Conservation (phyloP, 23 tunicate genomes). For the Halocynthia aurantium region DNA sequence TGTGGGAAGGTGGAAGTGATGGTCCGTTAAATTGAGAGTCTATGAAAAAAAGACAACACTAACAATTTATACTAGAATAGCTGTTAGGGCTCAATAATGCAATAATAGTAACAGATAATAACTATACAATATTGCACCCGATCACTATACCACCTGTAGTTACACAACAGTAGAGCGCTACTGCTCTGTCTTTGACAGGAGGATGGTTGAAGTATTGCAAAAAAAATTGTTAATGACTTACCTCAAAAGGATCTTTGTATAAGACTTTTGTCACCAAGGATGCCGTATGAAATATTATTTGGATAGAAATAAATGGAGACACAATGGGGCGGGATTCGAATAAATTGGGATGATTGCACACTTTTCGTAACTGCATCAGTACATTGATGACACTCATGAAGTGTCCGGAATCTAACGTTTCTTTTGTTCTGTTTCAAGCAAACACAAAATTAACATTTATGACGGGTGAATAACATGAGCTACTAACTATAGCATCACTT, state of each 20-base stretch:
- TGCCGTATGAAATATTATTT: conserved; percentile 23
- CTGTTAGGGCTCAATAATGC: not conserved
- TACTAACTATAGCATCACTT: too few species aligned
- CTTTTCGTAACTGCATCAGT: conserved; percentile 95
- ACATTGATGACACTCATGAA: conserved; percentile 92
- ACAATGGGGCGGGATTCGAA: conserved; percentile 94
- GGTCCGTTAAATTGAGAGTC: conserved; percentile 20
- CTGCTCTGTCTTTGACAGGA: conserved; percentile 41
- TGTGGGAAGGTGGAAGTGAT: conserved; percentile 19
- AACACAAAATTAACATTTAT: not conserved
- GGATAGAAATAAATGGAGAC: conserved; percentile 50
- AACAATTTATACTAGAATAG: not conserved
- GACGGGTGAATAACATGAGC: too few species aligned
- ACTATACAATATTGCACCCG: not conserved
- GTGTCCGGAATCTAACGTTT: conserved; percentile 76
- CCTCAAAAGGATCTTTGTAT: conserved; percentile 71
- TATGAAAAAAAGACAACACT: not conserved
- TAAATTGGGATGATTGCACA: conserved; percentile 97
- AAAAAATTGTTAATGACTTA: not conserved
- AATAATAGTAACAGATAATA: not conserved
- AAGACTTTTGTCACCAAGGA: conserved; percentile 40
- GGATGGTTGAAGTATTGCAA: not conserved
- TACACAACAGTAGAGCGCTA: conserved; percentile 10
- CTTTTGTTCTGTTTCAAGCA: conserved; percentile 55
- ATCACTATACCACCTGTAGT: conserved; percentile 24